These are phyloP conservation scores for Diadegma fenestrale DNA, from an alignment of 2,888 invertebrate genomes.

Conservation along the genomic window DNA sequence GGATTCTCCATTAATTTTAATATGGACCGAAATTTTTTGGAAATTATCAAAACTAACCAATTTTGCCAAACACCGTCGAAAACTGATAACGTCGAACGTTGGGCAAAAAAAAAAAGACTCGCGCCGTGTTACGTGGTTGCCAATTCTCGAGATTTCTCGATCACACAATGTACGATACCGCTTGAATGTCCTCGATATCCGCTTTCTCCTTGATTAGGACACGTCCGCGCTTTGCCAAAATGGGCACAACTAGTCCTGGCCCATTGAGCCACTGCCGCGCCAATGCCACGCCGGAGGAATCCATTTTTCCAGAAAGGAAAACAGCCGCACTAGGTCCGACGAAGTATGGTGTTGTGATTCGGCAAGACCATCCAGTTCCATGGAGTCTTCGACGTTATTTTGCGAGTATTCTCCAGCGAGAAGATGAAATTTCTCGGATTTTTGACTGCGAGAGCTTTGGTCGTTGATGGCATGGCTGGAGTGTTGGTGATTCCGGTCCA, in stretches of 20 bases:
- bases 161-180: slow-evolving; percentile 42
- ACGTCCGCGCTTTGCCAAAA: not conserved
- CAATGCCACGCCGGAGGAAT: not conserved
- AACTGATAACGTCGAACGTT: not conserved
- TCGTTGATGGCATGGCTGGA: not conserved
- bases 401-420: not conserved
- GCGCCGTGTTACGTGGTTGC: not conserved
- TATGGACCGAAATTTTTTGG: not conserved
- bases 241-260: not conserved
- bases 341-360: not conserved
- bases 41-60: not conserved
- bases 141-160: slow-evolving; percentile 6
- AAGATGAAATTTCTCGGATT: not conserved
- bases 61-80: not conserved
- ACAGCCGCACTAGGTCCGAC: not conserved
- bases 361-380: not conserved
- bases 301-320: not conserved
- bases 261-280: not conserved
- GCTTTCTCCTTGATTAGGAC: slow-evolving; percentile 5
- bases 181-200: slow-evolving; percentile 14
- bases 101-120: not conserved
- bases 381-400: not conserved
- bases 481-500: not conserved
- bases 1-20: not conserved
- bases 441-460: not conserved